Evolutionary conservation across 2,888 invertebrate species (phyloP).

Genomic region (Exocentrus adspersus): DNA sequence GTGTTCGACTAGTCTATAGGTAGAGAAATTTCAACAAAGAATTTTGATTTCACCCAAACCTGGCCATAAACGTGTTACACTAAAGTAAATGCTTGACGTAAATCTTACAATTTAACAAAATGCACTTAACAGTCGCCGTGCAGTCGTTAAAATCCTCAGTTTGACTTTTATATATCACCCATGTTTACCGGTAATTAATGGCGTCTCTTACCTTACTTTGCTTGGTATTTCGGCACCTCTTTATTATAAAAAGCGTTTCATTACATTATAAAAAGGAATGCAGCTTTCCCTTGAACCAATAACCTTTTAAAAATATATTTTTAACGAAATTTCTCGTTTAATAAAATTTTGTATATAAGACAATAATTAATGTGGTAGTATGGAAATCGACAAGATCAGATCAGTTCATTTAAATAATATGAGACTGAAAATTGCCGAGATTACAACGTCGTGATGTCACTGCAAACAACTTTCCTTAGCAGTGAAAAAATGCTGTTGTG

Average conservation of each 20-base stretch:
- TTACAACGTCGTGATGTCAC: not conserved
- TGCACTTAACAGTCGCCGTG: not conserved
- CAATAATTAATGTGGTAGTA: not conserved
- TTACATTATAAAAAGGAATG: conserved; percentile 34
- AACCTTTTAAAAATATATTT: conserved; percentile 42
- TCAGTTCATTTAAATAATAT: not conserved
- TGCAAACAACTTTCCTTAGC: not conserved
- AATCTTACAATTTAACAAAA: conserved; percentile 16
- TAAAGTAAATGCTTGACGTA: not conserved
- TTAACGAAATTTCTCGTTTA: not conserved
- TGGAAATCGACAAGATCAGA: not conserved
- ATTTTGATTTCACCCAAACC: not conserved
- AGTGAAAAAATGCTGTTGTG: not conserved
- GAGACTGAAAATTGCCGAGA: not conserved
- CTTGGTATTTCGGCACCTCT: conserved; percentile 13
- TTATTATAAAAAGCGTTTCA: conserved; percentile 32
- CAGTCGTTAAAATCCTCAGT: conserved; percentile 22
- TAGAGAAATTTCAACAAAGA: too few relatives aligned
- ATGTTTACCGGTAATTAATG: conserved; percentile 28
- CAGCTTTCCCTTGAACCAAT: conserved; percentile 43
- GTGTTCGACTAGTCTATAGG: too few relatives aligned
- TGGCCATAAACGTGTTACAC: not conserved
- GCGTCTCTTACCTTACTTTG: conserved; percentile 16
- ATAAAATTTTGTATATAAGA: not conserved
- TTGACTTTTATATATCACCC: conserved; percentile 20